phyloP scores from a whole-genome alignment of 2,113 vertebrate genomes.

The Ceuthmochares aereus region DNA sequence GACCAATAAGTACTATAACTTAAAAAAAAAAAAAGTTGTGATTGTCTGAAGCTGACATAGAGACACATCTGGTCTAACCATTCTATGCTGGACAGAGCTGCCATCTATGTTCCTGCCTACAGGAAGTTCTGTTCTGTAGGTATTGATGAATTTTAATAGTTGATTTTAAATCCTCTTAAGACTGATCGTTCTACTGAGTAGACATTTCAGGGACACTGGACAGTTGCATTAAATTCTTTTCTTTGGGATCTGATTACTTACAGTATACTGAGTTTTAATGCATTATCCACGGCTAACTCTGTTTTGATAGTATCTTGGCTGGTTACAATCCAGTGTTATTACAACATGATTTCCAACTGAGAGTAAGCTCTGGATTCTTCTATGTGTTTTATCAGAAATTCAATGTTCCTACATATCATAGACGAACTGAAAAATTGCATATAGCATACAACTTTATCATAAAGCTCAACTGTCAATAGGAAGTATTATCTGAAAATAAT shows the following conservation, averaged over 20 bases:
- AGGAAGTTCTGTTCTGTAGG: background rate
- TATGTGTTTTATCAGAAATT: background rate
- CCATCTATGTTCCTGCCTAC: background rate
- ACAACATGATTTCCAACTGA: conserved; percentile 7
- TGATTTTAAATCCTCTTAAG: conserved; percentile 24
- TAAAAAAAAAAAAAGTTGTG: background rate
- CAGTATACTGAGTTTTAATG: conserved; percentile 20
- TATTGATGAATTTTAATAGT: background rate
- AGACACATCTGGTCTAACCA: background rate
- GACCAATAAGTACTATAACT: background rate
- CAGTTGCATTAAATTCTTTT: conserved; percentile 42
- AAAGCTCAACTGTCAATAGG: background rate
- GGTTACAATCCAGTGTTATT: background rate
- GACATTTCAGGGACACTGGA: background rate
- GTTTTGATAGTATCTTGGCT: conserved; percentile 18
- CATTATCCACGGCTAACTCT: conserved; percentile 2
- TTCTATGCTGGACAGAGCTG: accelerated
- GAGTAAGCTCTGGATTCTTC: background rate
- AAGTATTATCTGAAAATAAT: background rate
- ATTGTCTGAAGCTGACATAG: background rate
- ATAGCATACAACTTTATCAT: background rate
- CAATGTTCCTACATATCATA: background rate
- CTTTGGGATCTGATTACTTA: conserved; percentile 24
- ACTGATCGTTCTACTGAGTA: background rate
- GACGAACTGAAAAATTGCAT: background rate